Evolutionary conservation across 2,888 invertebrate species (phyloP).

Genomic region (Agelastica alni): DNA sequence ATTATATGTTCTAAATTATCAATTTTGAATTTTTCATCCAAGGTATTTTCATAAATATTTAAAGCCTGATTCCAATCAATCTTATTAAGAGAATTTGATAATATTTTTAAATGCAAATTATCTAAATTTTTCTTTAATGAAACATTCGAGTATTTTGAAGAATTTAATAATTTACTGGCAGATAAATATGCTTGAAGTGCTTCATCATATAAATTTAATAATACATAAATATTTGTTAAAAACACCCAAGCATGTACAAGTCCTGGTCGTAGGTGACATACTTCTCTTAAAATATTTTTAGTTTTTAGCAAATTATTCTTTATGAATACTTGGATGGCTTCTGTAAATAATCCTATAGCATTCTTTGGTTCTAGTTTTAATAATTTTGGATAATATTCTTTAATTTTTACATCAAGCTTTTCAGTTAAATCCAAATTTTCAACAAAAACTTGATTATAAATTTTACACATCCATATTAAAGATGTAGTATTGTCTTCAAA

Average conservation of each 20-base stretch:
- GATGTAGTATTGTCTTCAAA: constrained; percentile 60
- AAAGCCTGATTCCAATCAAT: constrained; percentile 57
- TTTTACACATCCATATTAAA: constrained; percentile 67
- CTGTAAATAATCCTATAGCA: constrained; percentile 65
- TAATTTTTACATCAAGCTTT: constrained; percentile 29
- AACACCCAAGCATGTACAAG: constrained; percentile 59
- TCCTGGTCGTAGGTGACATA: constrained; percentile 54
- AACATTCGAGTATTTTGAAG: constrained; percentile 44
- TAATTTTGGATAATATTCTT: constrained; percentile 59
- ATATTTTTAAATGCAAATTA: constrained; percentile 52
- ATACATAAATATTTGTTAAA: constrained; percentile 57
- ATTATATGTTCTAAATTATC: constrained; percentile 42
- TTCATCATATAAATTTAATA: constrained; percentile 60
- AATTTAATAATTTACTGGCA: constrained; percentile 51
- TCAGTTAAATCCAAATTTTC: constrained; percentile 43
- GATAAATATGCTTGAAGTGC: constrained; percentile 55
- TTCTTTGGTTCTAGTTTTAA: constrained; percentile 64
- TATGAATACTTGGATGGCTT: constrained; percentile 62
- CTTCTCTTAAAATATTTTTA: constrained; percentile 57
- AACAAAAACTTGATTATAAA: constrained; percentile 58
- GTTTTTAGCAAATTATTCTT: constrained; percentile 63
- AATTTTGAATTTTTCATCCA: constrained; percentile 40
- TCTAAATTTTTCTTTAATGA: constrained; percentile 46
- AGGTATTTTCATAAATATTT: constrained; percentile 46
- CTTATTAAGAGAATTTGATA: constrained; percentile 55